phyloP scores from a whole-genome alignment of 1,140 invertebrate species.

The Meloidogyne exigua region DNA sequence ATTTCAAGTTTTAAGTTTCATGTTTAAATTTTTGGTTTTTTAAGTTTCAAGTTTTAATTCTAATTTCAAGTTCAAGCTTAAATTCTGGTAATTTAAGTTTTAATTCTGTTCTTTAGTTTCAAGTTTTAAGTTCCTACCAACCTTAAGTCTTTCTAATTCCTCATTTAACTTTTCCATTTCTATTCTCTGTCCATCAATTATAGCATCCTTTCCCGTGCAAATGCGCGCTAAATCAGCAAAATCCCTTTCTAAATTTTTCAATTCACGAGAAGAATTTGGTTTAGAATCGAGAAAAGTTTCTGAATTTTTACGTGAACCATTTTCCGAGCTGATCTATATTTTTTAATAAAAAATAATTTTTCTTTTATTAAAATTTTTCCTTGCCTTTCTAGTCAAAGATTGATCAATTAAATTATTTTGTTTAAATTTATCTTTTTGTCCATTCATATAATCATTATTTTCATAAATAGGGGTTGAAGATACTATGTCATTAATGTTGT shows the following conservation, averaged over 20 bases:
- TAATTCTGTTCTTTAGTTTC: too few species aligned
- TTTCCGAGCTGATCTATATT: not conserved
- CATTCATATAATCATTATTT: not conserved
- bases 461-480: not conserved
- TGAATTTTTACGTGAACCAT: not conserved
- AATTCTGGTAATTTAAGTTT: too few species aligned
- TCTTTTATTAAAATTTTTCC: too few species aligned
- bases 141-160: not conserved
- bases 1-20: too few species aligned
- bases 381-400: not conserved
- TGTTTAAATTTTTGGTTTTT: too few species aligned
- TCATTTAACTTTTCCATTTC: not conserved
- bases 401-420: not conserved
- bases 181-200: slow-evolving; percentile 18
- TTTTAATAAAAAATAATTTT: not conserved
- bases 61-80: too few species aligned
- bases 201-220: slow-evolving; percentile 16
- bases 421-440: not conserved
- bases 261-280: not conserved
- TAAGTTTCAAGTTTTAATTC: too few species aligned
- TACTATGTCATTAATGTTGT: not conserved
- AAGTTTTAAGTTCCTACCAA: not conserved
- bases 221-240: slow-evolving; percentile 25
- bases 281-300: not conserved
- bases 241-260: slow-evolving; percentile 15